Evolutionary conservation across 2,797 vertebrate genomes (phyloP).

Genomic region (Mycteria americana): DNA sequence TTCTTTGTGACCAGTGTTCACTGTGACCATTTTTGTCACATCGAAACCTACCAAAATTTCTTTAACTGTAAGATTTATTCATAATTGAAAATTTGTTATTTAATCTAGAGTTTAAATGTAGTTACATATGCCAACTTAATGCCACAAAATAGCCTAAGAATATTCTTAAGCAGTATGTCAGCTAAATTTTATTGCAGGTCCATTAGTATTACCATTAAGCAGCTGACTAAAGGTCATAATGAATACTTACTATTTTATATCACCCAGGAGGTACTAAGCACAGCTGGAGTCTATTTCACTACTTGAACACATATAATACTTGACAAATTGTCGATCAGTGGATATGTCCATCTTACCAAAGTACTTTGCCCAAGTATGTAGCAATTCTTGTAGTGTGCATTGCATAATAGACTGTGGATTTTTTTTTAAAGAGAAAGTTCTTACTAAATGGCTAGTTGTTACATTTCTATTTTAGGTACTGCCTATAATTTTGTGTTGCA

Average conservation of each 20-base stretch:
- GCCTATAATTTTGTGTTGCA: not conserved
- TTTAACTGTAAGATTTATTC: conserved; percentile 22
- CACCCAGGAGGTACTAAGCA: conserved; percentile 54
- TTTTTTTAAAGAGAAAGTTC: not conserved
- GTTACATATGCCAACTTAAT: conserved; percentile 36
- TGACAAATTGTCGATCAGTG: conserved; percentile 36
- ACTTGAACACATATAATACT: conserved; percentile 38
- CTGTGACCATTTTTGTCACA: not conserved
- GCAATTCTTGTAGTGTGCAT: not conserved
- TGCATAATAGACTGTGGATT: not conserved
- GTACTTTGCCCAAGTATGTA: not conserved
- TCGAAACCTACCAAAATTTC: not conserved
- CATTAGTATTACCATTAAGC: conserved; percentile 62
- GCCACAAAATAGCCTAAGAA: conserved; percentile 42
- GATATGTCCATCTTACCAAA: conserved; percentile 18
- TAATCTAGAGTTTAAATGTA: conserved; percentile 27
- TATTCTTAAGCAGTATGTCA: conserved; percentile 44
- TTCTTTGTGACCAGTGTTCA: not conserved
- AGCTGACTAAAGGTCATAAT: conserved; percentile 65
- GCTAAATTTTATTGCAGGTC: conserved; percentile 53
- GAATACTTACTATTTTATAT: conserved; percentile 65
- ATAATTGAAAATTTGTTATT: conserved; percentile 40
- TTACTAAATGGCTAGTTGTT: not conserved
- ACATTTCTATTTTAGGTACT: not conserved
- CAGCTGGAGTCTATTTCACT: conserved; percentile 54